Percentiles rank a stretch among this genome's conserved stretches.
Conservation (phyloP, 2,888 invertebrate species). For the Leucozona laternaria region DNA sequence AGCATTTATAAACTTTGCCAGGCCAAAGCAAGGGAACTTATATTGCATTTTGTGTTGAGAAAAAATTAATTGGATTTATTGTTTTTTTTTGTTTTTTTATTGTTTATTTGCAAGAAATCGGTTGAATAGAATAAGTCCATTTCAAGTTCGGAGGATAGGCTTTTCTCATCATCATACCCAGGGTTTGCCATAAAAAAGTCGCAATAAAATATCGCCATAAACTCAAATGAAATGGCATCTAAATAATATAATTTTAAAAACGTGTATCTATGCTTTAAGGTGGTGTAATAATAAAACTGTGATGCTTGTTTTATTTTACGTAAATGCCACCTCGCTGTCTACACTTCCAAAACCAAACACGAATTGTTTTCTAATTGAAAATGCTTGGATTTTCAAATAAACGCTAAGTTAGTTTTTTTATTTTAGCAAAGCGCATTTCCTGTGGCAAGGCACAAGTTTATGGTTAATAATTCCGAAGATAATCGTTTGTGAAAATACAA, state of each 20-base stretch:
- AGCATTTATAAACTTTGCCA: conserved; percentile 12
- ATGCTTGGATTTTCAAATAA: conserved; percentile 34
- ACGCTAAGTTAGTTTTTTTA: conserved; percentile 34
- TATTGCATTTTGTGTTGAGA: background rate
- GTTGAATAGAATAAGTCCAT: conserved; percentile 20
- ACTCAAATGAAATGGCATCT: conserved; percentile 41
- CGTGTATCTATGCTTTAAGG: background rate
- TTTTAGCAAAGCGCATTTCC: conserved; percentile 27
- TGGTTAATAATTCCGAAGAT: conserved; percentile 63
- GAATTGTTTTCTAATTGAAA: conserved; percentile 34
- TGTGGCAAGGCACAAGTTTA: conserved; percentile 42
- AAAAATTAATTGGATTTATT: conserved; percentile 15
- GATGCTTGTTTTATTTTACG: conserved; percentile 26
- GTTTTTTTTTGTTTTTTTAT: conserved; percentile 32
- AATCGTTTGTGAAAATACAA: conserved; percentile 40
- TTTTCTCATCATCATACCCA: background rate
- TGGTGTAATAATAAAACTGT: background rate
- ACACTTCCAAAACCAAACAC: conserved; percentile 5
- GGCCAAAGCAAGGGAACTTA: background rate
- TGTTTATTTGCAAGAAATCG: conserved; percentile 30
- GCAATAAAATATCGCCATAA: conserved; percentile 53
- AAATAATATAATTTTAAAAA: background rate
- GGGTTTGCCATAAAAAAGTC: conserved; percentile 34
- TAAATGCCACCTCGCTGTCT: conserved; percentile 33
- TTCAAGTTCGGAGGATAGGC: background rate